Conservation (phyloP, 2,113 vertebrate genomes). For the Neoarius graeffei region DNA sequence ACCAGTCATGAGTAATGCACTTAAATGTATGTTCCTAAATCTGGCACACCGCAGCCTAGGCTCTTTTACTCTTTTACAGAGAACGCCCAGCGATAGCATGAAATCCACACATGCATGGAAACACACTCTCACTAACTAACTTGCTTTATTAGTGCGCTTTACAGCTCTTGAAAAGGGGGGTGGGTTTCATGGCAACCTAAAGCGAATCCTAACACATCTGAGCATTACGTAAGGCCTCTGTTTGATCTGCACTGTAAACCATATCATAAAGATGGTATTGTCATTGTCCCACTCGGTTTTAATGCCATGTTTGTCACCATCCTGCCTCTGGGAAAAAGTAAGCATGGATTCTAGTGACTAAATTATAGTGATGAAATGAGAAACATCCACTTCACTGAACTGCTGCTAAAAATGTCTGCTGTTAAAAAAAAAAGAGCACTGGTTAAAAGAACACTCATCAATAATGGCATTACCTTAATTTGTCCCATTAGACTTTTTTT, state of each 20-base stretch:
- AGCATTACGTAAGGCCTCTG: constrained; percentile 32
- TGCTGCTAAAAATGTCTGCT: constrained; percentile 14
- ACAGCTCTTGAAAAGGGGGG: constrained; percentile 47
- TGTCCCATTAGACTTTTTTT: not conserved
- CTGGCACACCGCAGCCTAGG: constrained; percentile 52
- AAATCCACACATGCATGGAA: constrained; percentile 36
- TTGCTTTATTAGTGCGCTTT: constrained; percentile 42
- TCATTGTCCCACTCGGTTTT: constrained; percentile 36
- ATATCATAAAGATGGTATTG: constrained; percentile 45
- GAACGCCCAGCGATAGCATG: constrained; percentile 57
- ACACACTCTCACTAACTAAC: constrained; percentile 20
- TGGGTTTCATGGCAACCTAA: constrained; percentile 43
- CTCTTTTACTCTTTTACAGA: constrained; percentile 49
- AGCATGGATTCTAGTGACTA: constrained; percentile 3
- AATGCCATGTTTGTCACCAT: constrained; percentile 40
- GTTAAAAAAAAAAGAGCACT: constrained; percentile 4
- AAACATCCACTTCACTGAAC: constrained; percentile 16
- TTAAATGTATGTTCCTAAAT: constrained; percentile 68
- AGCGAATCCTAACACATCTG: constrained; percentile 34
- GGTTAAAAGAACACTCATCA: constrained; percentile 16
- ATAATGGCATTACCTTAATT: constrained; percentile 1
- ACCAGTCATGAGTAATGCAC: constrained; percentile 63
- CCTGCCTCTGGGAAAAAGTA: constrained; percentile 26
- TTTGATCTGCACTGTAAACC: constrained; percentile 50
- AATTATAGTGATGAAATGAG: constrained; percentile 27